These are phyloP conservation scores for Gonatopus flavifemur DNA, from an alignment of 1,140 invertebrate species.

Conservation along the genomic window DNA sequence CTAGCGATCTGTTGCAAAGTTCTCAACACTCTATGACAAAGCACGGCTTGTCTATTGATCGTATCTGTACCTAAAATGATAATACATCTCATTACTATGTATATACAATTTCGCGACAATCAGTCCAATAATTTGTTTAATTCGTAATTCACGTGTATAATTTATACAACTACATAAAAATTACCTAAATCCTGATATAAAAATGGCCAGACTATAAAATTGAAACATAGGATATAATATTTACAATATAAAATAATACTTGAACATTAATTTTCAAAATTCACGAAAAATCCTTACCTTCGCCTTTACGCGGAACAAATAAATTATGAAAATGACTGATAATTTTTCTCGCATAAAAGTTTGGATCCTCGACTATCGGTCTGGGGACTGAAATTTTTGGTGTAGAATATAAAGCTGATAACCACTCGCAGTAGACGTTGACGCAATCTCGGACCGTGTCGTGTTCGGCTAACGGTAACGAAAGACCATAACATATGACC, in stretches of 20 bases:
- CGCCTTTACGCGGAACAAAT: conserved; percentile 90
- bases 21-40: conserved; percentile 91
- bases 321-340: conserved; percentile 93
- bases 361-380: conserved; percentile 85
- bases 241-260: background rate
- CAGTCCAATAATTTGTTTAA: background rate
- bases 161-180: conserved; percentile 6
- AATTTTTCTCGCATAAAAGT: conserved; percentile 88
- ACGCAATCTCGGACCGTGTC: conserved; percentile 95
- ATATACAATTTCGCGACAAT: background rate
- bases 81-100: background rate
- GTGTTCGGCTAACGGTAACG: conserved; percentile 85
- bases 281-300: conserved; percentile 65
- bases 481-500: conserved; percentile 91
- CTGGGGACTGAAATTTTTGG: conserved; percentile 83
- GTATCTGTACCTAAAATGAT: conserved; percentile 74
- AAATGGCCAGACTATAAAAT: conserved; percentile 82
- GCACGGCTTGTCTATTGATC: conserved; percentile 89
- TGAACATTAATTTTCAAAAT: conserved; percentile 3
- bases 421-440: conserved; percentile 96
- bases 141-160: too few relatives aligned
- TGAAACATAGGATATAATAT: conserved; percentile 36
- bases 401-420: conserved; percentile 80
- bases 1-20: conserved; percentile 87
- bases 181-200: conserved; percentile 85